Percentiles rank a stretch among this genome's conserved stretches.
Conservation (phyloP, 2,888 invertebrate species). For the Pycnomerus fuliginosus region DNA sequence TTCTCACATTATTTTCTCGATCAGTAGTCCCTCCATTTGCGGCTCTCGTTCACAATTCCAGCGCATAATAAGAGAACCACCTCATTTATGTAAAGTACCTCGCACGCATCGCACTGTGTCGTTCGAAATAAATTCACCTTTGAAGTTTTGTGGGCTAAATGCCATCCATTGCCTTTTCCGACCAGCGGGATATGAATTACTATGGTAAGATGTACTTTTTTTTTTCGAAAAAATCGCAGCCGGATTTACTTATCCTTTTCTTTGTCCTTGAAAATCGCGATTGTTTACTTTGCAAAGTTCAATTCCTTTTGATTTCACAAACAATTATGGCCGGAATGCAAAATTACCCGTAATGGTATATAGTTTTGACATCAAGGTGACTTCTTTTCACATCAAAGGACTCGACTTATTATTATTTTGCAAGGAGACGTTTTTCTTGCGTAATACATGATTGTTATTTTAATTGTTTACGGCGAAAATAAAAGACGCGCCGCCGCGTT, state of each 20-base stretch:
- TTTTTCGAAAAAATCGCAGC: background rate
- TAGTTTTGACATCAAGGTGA: background rate
- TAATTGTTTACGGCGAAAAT: too few relatives aligned
- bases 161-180: conserved; percentile 25
- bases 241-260: background rate
- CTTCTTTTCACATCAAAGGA: conserved; percentile 2
- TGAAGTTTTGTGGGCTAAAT: conserved; percentile 9
- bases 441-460: too few relatives aligned
- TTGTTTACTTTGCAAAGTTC: too few relatives aligned
- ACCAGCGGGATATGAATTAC: conserved; percentile 29
- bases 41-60: too few relatives aligned
- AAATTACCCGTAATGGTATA: background rate
- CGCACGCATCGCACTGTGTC: too few relatives aligned
- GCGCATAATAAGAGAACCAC: too few relatives aligned
- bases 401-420: conserved; percentile 16
- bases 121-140: too few relatives aligned
- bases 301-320: too few relatives aligned
- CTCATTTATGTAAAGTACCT: too few relatives aligned
- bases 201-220: conserved; percentile 23
- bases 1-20: too few relatives aligned
- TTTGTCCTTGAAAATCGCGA: conserved; percentile 2
- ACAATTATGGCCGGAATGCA: conserved; percentile 1
- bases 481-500: too few relatives aligned
- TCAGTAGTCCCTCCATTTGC: too few relatives aligned
- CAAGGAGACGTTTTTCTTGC: background rate